Conservation (phyloP, 2,888 invertebrate genomes). For the Nemotelus nigrinus region DNA sequence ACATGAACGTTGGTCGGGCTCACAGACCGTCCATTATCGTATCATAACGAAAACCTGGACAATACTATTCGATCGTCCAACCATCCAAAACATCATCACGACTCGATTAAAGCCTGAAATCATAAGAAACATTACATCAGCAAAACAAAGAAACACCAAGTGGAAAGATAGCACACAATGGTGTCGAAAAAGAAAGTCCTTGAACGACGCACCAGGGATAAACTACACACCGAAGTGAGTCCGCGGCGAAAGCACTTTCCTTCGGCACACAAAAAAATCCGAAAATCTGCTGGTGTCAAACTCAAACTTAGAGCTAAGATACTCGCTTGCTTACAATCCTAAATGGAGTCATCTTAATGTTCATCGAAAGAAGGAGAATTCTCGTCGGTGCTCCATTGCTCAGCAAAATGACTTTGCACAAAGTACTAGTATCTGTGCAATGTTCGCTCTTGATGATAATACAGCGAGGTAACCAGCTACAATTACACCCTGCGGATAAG, state of each 20-base stretch:
- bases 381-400: conserved; percentile 15
- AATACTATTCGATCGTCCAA: not conserved
- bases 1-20: no score
- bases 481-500: conserved; percentile 45
- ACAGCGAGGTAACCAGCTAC: conserved; percentile 30
- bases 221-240: conserved; percentile 15
- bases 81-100: not conserved
- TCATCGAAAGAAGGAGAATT: conserved; percentile 25
- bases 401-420: conserved; percentile 37
- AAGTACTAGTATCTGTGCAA: conserved; percentile 4
- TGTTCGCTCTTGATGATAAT: conserved; percentile 9
- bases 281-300: conserved; percentile 35
- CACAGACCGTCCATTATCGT: no score
- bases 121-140: conserved; percentile 38
- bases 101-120: conserved; percentile 29
- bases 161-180: not conserved
- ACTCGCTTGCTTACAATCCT: not conserved
- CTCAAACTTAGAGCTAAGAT: conserved; percentile 25
- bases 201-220: conserved; percentile 39
- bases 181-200: conserved; percentile 4
- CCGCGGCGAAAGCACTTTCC: not conserved
- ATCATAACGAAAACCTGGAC: no score
- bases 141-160: conserved; percentile 24
- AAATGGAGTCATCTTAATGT: conserved; percentile 43
- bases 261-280: not conserved